Base-by-base conservation (phyloP, 2,888 invertebrate genomes). In the Emmelina monodactyla region DNA sequence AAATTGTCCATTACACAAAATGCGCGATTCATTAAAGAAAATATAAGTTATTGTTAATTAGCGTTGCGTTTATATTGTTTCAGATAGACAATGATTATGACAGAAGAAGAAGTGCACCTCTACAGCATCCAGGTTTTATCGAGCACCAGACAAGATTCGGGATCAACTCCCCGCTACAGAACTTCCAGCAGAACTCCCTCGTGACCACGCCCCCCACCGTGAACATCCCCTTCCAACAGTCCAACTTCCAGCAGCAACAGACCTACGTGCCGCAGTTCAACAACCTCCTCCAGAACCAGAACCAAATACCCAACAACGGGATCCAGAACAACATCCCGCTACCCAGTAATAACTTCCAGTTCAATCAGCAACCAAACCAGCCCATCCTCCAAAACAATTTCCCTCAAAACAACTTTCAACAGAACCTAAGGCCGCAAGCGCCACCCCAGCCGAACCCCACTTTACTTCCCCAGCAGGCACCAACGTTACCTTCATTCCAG, bases 21-120 rank as follows among this genome's bases (percentile, higher is more conserved):
- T n/a, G n/a, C n/a, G n/a, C n/a, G n/a, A n/a, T n/a, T n/a, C n/a
- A n/a, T n/a, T n/a, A n/a, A n/a, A n/a, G n/a, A n/a, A n/a, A n/a
- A n/a, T n/a, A n/a, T n/a, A n/a, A n/a, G n/a, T n/a, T n/a, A n/a
- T n/a, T n/a, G n/a, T n/a, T n/a, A n/a, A n/a, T n/a, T n/a, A n/a
- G n/a, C n/a, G n/a, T n/a, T n/a, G n/a, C n/a, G n/a, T n/a, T n/a
- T n/a, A n/a, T n/a, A n/a, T 58, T 43, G 44, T 72, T 76, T 19
- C 75, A 79, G 79, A 57, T 72, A 58, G 79, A 79, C 54, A 75
- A 79, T 70, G 78, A 79, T 46, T 79, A 62, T 58, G 79, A 79
- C 45, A 65, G 75, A 62, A 69, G 65, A 63, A 65, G 78, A 56
- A 75, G 75, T 45, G 59, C 67, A 22, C 46, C 62, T 15, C 48